A percentile compares a stretch with the other conserved stretches of the same genome.
Evolutionary conservation across 2,888 invertebrate species (phyloP).

Genomic region (Catocala fraxini): DNA sequence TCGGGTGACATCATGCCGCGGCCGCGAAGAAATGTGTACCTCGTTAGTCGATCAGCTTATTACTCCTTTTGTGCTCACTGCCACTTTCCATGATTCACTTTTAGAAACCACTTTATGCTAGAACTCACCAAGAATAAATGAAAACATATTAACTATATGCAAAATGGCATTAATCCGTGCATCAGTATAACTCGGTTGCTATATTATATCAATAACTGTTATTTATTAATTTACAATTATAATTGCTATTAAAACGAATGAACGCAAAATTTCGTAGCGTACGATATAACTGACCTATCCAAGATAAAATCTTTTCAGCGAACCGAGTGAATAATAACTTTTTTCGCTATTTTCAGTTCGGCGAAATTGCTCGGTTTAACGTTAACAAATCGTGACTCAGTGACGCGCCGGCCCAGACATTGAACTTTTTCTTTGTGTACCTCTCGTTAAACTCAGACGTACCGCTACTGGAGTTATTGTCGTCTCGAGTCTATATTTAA

Average conservation of each 20-base stretch:
- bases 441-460: slow-evolving; percentile 4
- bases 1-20: slow-evolving; percentile 63
- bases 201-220: too few relatives aligned
- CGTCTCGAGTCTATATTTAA: neutral
- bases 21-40: slow-evolving; percentile 35
- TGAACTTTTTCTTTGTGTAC: slow-evolving; percentile 21
- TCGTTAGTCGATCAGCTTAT: slow-evolving; percentile 6
- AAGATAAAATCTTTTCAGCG: slow-evolving; percentile 46
- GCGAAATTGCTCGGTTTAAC: slow-evolving; percentile 43
- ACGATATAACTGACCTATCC: slow-evolving; percentile 53
- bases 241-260: slow-evolving; percentile 8
- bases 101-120: neutral
- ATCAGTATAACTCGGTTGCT: too few relatives aligned
- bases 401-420: slow-evolving; percentile 35
- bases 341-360: slow-evolving; percentile 44
- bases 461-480: neutral
- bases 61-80: slow-evolving; percentile 6
- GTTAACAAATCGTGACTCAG: slow-evolving; percentile 50
- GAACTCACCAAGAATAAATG: too few relatives aligned
- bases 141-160: too few relatives aligned
- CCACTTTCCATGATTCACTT: slow-evolving; percentile 3
- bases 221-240: too few relatives aligned
- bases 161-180: too few relatives aligned
- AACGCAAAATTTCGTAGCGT: slow-evolving; percentile 19
- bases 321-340: slow-evolving; percentile 38